Conservation (phyloP, 2,888 invertebrate genomes). For the Pediacus dermestoides region DNA sequence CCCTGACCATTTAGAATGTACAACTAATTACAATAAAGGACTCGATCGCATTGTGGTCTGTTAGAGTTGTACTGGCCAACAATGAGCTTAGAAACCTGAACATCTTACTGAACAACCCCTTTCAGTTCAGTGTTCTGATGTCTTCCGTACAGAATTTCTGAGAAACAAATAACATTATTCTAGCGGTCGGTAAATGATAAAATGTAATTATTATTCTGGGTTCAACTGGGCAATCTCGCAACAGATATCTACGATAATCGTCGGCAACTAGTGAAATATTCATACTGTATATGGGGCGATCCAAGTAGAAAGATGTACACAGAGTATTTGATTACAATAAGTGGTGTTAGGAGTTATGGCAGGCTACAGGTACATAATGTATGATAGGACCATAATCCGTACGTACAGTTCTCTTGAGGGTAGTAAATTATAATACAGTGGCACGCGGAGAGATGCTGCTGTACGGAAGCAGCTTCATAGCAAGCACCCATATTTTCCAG, state of each 20-base stretch:
- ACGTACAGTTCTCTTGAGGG: conserved; percentile 30
- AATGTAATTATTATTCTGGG: no score
- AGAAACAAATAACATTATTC: no score
- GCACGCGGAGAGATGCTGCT: conserved; percentile 14
- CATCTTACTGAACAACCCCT: no score
- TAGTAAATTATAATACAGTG: conserved; percentile 34
- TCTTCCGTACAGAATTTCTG: no score
- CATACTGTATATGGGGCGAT: conserved; percentile 6
- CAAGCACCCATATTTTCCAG: conserved; percentile 3
- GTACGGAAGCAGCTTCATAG: conserved; percentile 6
- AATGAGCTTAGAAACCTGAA: no score
- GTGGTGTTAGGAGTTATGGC: conserved; percentile 35
- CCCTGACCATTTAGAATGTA: no score
- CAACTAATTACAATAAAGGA: no score
- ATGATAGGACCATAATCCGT: conserved; percentile 35
- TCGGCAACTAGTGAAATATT: conserved; percentile 7
- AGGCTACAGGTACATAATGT: conserved; percentile 35
- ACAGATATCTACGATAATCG: conserved; percentile 7
- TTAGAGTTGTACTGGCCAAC: no score
- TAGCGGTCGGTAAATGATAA: no score
- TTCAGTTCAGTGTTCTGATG: no score
- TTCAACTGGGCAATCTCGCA: no score
- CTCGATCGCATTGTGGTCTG: no score
- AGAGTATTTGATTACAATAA: conserved; percentile 35
- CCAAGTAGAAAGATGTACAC: conserved; percentile 13